These are phyloP conservation scores for Lonchura striata DNA, from an alignment of 2,113 vertebrate genomes.

Conservation along the genomic window DNA sequence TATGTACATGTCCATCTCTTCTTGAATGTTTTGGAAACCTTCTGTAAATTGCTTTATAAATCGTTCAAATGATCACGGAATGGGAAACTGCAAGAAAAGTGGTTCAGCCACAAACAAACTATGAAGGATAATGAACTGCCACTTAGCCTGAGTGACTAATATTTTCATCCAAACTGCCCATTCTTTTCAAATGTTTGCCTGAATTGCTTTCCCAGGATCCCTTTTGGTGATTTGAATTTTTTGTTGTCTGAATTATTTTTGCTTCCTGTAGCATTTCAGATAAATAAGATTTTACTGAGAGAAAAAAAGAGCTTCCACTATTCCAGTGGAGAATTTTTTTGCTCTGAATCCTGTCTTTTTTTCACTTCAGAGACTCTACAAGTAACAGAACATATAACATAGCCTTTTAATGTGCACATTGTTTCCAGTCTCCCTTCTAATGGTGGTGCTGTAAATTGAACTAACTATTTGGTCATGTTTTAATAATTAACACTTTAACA, in stretches of 20 bases:
- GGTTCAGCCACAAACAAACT: background rate
- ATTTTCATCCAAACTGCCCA: background rate
- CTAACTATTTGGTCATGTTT: conserved; percentile 17
- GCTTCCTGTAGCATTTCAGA: conserved; percentile 16
- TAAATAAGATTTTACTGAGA: background rate
- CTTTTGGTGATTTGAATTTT: background rate
- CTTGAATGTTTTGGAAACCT: background rate
- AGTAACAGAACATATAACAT: conserved; percentile 54
- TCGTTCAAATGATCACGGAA: background rate
- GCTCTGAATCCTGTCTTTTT: conserved; percentile 5
- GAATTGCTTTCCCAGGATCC: background rate
- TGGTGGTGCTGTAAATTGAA: conserved; percentile 46
- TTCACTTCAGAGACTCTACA: conserved; percentile 53
- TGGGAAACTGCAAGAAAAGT: background rate
- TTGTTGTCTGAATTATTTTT: background rate
- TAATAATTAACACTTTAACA: conserved; percentile 60
- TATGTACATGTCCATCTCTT: background rate
- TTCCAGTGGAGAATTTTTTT: conserved; percentile 35
- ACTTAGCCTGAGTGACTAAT: background rate
- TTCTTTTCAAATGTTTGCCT: background rate
- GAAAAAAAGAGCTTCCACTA: background rate
- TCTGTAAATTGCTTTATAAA: background rate
- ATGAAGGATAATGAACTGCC: background rate
- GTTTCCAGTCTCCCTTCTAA: conserved; percentile 46
- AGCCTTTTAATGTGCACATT: conserved; percentile 34